Percentiles rank a stretch among this genome's conserved stretches.
Evolutionary conservation across 2,888 invertebrate genomes (phyloP).

Genomic region (Anoncus sp.): DNA sequence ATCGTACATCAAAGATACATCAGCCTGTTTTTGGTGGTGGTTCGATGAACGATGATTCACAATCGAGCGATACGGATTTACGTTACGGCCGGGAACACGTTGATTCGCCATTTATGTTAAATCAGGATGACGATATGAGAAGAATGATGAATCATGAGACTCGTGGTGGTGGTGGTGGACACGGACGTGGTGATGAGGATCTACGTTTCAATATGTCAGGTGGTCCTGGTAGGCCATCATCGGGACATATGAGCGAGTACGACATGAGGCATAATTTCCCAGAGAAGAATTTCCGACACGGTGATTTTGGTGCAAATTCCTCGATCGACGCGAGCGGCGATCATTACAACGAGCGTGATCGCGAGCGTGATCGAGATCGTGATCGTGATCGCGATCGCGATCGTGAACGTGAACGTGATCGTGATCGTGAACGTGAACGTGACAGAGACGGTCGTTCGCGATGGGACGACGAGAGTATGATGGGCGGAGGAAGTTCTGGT

Average conservation of each 20-base stretch:
- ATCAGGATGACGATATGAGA: slow-evolving; percentile 76
- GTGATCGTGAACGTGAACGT: slow-evolving; percentile 53
- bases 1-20: slow-evolving; percentile 74
- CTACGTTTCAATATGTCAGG: slow-evolving; percentile 73
- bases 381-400: slow-evolving; percentile 67
- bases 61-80: slow-evolving; percentile 77
- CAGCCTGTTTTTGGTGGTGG: slow-evolving; percentile 79
- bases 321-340: slow-evolving; percentile 60
- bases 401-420: slow-evolving; percentile 53
- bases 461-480: slow-evolving; percentile 76
- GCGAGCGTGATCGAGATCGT: slow-evolving; percentile 62
- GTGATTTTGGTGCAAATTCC: slow-evolving; percentile 59
- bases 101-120: slow-evolving; percentile 67
- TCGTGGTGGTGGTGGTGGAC: slow-evolving; percentile 64
- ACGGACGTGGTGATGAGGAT: slow-evolving; percentile 73
- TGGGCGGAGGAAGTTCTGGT: too few species aligned
- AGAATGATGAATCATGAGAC: slow-evolving; percentile 67
- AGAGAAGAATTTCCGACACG: slow-evolving; percentile 76
- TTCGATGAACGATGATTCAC: slow-evolving; percentile 75
- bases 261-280: slow-evolving; percentile 73
- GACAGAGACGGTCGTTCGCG: slow-evolving; percentile 70
- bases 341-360: slow-evolving; percentile 65
- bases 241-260: slow-evolving; percentile 69
- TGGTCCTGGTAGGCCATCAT: slow-evolving; percentile 73
- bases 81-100: slow-evolving; percentile 69